phyloP scores from a whole-genome alignment of 1,140 invertebrate genomes.

The Mycetomoellerius zeteki region DNA sequence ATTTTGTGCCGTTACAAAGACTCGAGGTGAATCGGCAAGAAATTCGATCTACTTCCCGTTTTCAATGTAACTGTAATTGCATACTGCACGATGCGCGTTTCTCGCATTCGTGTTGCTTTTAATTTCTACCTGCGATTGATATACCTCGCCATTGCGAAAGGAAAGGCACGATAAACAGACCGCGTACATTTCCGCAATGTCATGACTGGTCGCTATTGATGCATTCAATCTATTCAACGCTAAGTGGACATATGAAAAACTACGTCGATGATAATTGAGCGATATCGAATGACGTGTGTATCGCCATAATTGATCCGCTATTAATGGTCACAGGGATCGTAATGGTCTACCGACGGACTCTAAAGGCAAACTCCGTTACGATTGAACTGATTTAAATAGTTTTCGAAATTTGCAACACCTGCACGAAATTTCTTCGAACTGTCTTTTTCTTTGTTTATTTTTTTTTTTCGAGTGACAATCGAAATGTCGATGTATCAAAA shows the following conservation, averaged over 20 bases:
- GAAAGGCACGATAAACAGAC: slow-evolving; percentile 56
- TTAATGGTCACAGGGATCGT: slow-evolving; percentile 5
- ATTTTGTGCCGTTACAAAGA: slow-evolving; percentile 29
- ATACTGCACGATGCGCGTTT: slow-evolving; percentile 38
- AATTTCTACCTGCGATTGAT: slow-evolving; percentile 54
- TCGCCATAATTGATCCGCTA: slow-evolving; percentile 51
- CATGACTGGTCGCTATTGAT: slow-evolving; percentile 48
- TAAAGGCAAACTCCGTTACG: neutral
- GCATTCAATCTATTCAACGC: slow-evolving; percentile 53
- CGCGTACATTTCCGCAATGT: slow-evolving; percentile 48
- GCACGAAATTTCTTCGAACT: neutral
- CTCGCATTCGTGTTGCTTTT: slow-evolving; percentile 51
- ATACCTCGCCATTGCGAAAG: slow-evolving; percentile 38
- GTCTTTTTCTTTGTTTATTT: neutral
- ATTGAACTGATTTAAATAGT: neutral
- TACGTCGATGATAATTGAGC: slow-evolving; percentile 45
- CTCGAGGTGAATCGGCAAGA: slow-evolving; percentile 43
- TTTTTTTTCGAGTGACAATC: neutral
- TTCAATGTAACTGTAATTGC: slow-evolving; percentile 60
- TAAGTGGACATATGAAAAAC: slow-evolving; percentile 49
- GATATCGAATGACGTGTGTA: slow-evolving; percentile 37
- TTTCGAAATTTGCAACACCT: neutral
- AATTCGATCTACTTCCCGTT: slow-evolving; percentile 60
- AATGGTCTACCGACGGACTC: neutral
- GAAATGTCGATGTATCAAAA: neutral